Conservation (phyloP, 1,140 invertebrate species). For the Lasioglossum baleicum region DNA sequence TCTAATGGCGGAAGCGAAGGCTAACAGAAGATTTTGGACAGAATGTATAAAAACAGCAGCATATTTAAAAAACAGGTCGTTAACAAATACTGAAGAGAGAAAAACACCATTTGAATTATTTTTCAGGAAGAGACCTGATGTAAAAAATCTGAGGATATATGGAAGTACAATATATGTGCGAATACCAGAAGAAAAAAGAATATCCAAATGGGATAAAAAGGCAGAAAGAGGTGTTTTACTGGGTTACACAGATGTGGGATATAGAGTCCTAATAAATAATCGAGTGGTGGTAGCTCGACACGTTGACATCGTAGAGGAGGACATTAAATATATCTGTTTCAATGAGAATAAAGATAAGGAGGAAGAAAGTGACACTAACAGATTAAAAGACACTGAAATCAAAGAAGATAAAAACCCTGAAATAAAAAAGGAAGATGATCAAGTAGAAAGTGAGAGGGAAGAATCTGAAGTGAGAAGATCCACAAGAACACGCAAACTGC, state of each 20-base stretch:
- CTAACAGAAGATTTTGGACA: background rate
- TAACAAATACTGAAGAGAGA: background rate
- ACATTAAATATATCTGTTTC: too few species aligned
- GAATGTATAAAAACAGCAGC: background rate
- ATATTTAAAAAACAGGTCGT: background rate
- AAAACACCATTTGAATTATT: background rate
- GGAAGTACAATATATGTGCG: background rate
- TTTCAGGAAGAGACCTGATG: background rate
- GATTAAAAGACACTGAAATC: too few species aligned
- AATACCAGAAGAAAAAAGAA: background rate
- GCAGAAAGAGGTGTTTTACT: background rate
- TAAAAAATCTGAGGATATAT: background rate
- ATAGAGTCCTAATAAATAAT: too few species aligned
- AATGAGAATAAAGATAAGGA: too few species aligned
- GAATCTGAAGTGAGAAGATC: too few species aligned
- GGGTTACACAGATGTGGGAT: background rate
- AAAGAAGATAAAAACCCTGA: too few species aligned
- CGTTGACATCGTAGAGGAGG: too few species aligned
- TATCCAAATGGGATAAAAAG: background rate
- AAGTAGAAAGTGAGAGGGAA: too few species aligned
- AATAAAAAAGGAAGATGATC: too few species aligned
- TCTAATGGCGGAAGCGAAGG: background rate
- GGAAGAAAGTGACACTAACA: too few species aligned
- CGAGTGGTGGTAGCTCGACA: too few species aligned
- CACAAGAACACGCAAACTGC: too few species aligned